phyloP scores from a whole-genome alignment of 2,888 invertebrate species.

The Antheraea yamamai region DNA sequence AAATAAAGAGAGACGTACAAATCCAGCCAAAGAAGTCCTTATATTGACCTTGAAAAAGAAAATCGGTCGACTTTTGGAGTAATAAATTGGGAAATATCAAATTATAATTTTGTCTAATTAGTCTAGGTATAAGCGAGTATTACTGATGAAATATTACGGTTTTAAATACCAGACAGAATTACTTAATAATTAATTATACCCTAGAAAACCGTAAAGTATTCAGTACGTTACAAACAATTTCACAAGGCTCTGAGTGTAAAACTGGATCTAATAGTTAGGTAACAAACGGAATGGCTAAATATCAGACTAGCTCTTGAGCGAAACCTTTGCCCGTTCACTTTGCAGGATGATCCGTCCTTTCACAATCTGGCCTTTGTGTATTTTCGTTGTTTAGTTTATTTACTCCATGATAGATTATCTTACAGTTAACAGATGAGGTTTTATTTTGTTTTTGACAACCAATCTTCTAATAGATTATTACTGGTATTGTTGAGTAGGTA shows the following conservation, averaged over 20 bases:
- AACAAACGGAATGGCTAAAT: conserved; percentile 22
- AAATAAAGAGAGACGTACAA: no score
- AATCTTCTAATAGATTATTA: no score
- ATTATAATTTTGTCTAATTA: no score
- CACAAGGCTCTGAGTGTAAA: conserved; percentile 11
- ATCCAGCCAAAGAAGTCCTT: no score
- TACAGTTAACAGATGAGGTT: background rate
- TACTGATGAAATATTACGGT: no score
- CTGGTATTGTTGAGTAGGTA: no score
- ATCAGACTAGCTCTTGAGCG: conserved; percentile 18
- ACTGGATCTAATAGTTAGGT: conserved; percentile 20
- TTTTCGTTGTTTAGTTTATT: conserved; percentile 15
- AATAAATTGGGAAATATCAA: no score
- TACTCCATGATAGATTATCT: background rate
- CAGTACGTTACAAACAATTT: background rate
- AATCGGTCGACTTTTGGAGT: no score
- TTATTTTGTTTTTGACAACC: background rate
- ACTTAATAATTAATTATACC: background rate
- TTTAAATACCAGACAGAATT: background rate
- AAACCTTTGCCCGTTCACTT: conserved; percentile 23
- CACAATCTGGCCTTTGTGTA: conserved; percentile 23
- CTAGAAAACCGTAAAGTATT: background rate
- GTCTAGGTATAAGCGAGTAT: no score
- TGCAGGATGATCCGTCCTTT: conserved; percentile 29
- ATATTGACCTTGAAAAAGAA: no score